Evolutionary conservation across 1,140 invertebrate species (phyloP), one percentile per base, ranked within the genome.

Genomic region (Drosophila dunni): DNA sequence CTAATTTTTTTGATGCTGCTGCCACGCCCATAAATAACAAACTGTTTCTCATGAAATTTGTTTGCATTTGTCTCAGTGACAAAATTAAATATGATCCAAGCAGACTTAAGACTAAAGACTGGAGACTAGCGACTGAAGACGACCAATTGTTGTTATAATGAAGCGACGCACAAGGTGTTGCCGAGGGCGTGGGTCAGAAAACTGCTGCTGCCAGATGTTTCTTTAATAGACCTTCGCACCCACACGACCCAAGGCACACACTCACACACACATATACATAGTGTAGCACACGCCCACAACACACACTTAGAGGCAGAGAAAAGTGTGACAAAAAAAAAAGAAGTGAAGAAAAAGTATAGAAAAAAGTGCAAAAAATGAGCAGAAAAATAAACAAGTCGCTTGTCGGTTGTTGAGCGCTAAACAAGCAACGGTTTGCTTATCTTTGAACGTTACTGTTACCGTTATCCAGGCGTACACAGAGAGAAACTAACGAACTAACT

Each of bases 301-400:
- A 53, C 42, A 17, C 68, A 45, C 10, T 11, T 38, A 48, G 33
- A 46, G 20, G 33, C 0, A 68, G 51, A 70, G 60, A 56, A 65
- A 83, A 88, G 73, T 89, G 80, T 66, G 80, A 77, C 63, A 82
- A 71, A 73, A 73, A 62, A 56, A 48, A 20, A 38, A 44, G 46
- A 17, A 42, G 36, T 24, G 40, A 54, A 11, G 11, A 29, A 11
- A 33, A 51, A 9, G 2, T 15, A 17, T 4, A 53, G 48, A 51
- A 13, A n/a, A 34, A 46, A 44, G 38, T 29, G 24, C 24, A 36
- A 54, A n/a, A 29, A 45, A 51, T 60, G 58, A 50, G 74, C 58
- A 78, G 24, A 83, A 88, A 89, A 89, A 89, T 84, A 89, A 88
- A 88, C 81, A 88, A 81, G 74, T 75, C 72, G 81, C 84, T 69